Evolutionary conservation across 2,888 invertebrate genomes (phyloP), one percentile per base, ranked within the genome.

Genomic region (Napeogenes sylphis): DNA sequence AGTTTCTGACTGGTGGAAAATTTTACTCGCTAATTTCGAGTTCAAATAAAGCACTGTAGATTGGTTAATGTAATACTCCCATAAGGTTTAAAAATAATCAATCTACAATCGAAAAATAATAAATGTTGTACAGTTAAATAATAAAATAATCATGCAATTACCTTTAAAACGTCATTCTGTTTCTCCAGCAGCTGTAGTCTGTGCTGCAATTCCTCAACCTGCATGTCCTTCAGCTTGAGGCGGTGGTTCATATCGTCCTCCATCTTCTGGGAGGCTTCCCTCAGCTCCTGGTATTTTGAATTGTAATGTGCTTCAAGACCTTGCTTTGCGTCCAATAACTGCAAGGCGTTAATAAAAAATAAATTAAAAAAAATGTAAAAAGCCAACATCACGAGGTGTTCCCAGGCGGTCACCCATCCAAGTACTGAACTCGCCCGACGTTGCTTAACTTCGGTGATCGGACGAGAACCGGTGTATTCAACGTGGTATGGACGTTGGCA

Each of bases 261-360:
- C 87, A 93, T 90, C 65, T 91, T 87, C 72, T 91, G 87, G 0
- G 91, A 88, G 0, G 92, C 92, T 56, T 92, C 92, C n/a, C 92
- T 79, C 5, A 93, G 72, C 63, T 93, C 92, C 69, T 92, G 90
- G 66, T 93, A 85, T 70, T 93, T 93, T 2, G 83, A 82, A 0
- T 92, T 91, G 75, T 92, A 93, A 68, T 90, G 90, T n/a, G 90
- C 81, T 72, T 93, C 93, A 21, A 93, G 70, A 4, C 92, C 92
- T 71, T 92, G 91, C 74, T 92, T 93, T 0, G 91, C 91, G 68
- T 92, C 91, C 55, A 91, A 75, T 30, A 93, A 68, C 85, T 90
- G 73, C n/a, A 66, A 45, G 55, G 55, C 58, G 35, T 46, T 62
- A 38, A 38, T 38, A 38, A 38, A 35, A 38, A 38, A 3, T 47